These are phyloP conservation scores for Dendrolimus pini DNA, from an alignment of 2,888 invertebrate genomes.

Conservation along the genomic window DNA sequence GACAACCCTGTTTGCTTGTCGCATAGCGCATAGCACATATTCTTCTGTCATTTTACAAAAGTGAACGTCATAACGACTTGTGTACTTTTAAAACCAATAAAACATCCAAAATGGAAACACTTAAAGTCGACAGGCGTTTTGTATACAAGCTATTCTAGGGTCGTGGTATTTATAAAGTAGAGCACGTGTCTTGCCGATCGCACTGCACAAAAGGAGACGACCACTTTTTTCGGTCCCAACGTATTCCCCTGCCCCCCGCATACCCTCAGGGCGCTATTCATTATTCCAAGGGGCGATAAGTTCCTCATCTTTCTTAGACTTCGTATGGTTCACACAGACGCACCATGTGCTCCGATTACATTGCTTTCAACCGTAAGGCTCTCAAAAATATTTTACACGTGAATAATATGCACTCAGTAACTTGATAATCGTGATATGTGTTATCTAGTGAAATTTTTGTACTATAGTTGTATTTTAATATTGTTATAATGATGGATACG, in stretches of 20 bases:
- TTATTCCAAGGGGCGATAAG: conserved; percentile 27
- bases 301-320: conserved; percentile 58
- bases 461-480: conserved; percentile 3
- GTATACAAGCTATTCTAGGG: conserved; percentile 14
- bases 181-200: conserved; percentile 41
- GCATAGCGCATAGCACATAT: too few species aligned
- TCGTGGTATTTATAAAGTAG: conserved; percentile 34
- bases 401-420: conserved; percentile 9
- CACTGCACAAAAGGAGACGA: conserved; percentile 47
- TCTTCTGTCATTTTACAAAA: too few species aligned
- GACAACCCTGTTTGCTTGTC: too few species aligned
- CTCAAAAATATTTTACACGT: conserved; percentile 10
- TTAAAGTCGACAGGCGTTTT: conserved; percentile 3
- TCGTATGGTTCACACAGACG: conserved; percentile 30
- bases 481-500: conserved; percentile 45
- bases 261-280: conserved; percentile 23
- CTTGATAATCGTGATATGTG: conserved; percentile 9
- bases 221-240: conserved; percentile 65
- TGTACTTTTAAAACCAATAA: neutral
- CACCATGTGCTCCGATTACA: conserved; percentile 43
- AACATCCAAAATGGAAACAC: neutral
- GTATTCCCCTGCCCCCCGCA: conserved; percentile 61
- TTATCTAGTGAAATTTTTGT: conserved; percentile 11
- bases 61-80: neutral
- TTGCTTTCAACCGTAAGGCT: conserved; percentile 13